Conservation (phyloP, 92 coral and sea anemone genomes). For the Parazoanthus swiftii region DNA sequence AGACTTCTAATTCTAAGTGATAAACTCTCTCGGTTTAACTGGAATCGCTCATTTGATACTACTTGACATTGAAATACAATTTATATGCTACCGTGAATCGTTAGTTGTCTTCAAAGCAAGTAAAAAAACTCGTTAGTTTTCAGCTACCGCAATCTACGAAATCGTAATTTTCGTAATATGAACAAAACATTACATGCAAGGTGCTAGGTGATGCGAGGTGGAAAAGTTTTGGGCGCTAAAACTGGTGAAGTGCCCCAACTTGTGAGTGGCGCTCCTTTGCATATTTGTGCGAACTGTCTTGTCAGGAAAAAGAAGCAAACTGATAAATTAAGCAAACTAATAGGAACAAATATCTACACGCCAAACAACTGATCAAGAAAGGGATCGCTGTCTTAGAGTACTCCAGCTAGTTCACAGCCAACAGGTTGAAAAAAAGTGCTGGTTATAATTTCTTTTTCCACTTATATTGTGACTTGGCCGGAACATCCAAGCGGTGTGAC, state of each 20-base stretch:
- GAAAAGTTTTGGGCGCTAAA: too few species aligned
- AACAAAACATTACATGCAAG: background rate
- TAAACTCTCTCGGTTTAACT: background rate
- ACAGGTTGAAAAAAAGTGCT: background rate
- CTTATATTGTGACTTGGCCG: background rate
- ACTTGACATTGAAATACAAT: background rate
- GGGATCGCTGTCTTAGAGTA: background rate
- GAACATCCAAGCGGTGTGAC: background rate
- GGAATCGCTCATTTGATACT: background rate
- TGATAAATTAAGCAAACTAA: too few species aligned
- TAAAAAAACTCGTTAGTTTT: background rate
- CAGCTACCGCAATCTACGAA: background rate
- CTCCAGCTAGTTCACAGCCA: background rate
- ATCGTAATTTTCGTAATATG: too few species aligned
- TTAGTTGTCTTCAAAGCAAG: background rate
- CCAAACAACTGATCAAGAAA: too few species aligned
- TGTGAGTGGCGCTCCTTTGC: too few species aligned
- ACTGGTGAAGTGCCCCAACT: too few species aligned
- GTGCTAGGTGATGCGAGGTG: too few species aligned
- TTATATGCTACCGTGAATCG: background rate
- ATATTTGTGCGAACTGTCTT: too few species aligned
- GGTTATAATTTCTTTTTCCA: background rate
- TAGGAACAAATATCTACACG: too few species aligned
- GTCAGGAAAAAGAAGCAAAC: too few species aligned
- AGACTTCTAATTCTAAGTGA: background rate